phyloP scores from a whole-genome alignment of 2,113 vertebrate species.

The Antigone vipio region DNA sequence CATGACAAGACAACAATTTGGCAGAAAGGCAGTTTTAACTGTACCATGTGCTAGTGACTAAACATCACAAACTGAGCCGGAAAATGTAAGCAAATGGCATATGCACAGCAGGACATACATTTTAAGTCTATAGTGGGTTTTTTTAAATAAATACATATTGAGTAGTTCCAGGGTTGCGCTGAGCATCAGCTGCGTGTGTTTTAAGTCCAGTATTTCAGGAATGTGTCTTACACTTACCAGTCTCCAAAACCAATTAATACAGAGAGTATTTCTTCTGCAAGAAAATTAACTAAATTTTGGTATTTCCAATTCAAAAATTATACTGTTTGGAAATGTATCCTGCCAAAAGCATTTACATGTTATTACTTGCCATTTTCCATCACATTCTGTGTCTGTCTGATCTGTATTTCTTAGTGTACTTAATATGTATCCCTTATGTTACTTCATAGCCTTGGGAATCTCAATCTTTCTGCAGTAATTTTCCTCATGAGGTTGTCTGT shows the following conservation, averaged over 20 bases:
- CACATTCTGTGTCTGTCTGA: background rate
- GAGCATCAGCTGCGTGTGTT: background rate
- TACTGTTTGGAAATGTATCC: background rate
- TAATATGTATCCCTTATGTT: conserved; percentile 53
- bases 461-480: conserved; percentile 93
- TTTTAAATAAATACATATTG: background rate
- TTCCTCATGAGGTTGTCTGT: conserved; percentile 90
- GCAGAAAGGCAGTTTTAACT: background rate
- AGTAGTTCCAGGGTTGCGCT: background rate
- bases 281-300: background rate
- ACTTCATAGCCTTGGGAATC: conserved; percentile 93
- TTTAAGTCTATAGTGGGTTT: background rate
- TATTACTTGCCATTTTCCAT: background rate
- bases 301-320: background rate
- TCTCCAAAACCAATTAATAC: background rate
- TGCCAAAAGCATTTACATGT: conserved; percentile 1
- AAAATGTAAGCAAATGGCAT: background rate
- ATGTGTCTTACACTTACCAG: background rate
- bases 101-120: background rate
- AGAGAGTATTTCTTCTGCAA: background rate
- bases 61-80: background rate
- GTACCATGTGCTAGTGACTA: background rate
- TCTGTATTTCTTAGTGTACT: conserved; percentile 22
- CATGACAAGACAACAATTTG: background rate
- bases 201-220: background rate